Evolutionary conservation across 2,113 vertebrate species (phyloP), one percentile per base, ranked within the genome.

Genomic region (Sialia sialis): DNA sequence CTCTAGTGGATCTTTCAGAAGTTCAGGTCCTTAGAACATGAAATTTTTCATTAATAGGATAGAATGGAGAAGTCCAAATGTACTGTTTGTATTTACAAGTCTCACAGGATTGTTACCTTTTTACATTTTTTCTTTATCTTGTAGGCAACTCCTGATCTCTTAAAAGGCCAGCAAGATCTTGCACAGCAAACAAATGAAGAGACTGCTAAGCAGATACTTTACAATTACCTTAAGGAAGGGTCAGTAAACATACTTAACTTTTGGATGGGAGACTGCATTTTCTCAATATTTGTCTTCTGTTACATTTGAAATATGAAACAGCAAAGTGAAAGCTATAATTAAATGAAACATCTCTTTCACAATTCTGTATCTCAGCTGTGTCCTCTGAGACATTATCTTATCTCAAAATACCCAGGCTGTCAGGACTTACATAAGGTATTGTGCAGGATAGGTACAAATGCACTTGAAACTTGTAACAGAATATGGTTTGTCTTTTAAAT

Each of bases 151-250:
- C 99, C 99, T 38, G 99, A 99, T 98, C 98, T 99, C 77, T 97
- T 99, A 77, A 99, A 99, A 98, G 99, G 98, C 96, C 99, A 99
- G 86, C 99, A 99, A 84, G 98, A 98, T 91, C 97, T 99, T 96
- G 98, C 98, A 73, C 99, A 99, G 83, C 99, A 99, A 98, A 99
- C 98, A 23, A 98, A 99, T 26, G 99, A 99, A 96, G 99, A 99
- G 97, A 99, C 99, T 1, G 99, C 99, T 66, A 99, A 99, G 96
- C 99, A 99, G 94, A 99, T 99, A 92, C 98, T 99, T 92, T 99
- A 99, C 93, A 99, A 97, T 98, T 99, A 99, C 96, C 98, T 99
- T 48, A 99, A 99, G 96, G 99, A 99, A 92, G 99, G 99, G 99
- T 99, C 49, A 98, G 99, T 98, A 94, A 84, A 23, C 43, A 54